phyloP scores from a whole-genome alignment of 2,888 invertebrate genomes.

The Arrhopalites spinosus region DNA sequence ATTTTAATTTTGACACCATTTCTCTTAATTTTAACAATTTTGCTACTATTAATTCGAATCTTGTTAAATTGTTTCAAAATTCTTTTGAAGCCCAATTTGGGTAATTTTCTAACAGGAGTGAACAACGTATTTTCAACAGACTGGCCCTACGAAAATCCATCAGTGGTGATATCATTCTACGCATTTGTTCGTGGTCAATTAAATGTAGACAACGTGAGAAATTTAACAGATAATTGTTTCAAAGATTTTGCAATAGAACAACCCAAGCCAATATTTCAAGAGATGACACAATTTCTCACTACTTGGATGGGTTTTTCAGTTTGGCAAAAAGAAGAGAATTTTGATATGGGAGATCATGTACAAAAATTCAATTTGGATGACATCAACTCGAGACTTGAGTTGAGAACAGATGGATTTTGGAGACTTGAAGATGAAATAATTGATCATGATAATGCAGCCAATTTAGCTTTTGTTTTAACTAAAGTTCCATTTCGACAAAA shows the following conservation, averaged over 20 bases:
- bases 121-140: constrained; percentile 11
- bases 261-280: neutral
- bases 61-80: neutral
- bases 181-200: constrained; percentile 2
- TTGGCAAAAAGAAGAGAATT: constrained; percentile 3
- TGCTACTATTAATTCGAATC: neutral
- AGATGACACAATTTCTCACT: constrained; percentile 2
- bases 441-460: neutral
- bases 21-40: neutral
- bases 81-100: neutral
- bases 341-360: constrained; percentile 9
- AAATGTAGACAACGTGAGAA: neutral
- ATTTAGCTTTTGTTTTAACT: neutral
- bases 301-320: constrained; percentile 19
- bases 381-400: no score
- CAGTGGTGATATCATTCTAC: neutral
- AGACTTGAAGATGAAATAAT: neutral
- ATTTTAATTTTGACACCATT: neutral
- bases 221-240: neutral
- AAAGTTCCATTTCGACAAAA: constrained; percentile 7
- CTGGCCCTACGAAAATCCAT: neutral
- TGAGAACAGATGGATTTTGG: no score
- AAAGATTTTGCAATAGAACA: neutral
- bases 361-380: no score
- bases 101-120: constrained; percentile 7